Base-by-base conservation (phyloP, 2,888 invertebrate species). In the Argyra leucocephala region DNA sequence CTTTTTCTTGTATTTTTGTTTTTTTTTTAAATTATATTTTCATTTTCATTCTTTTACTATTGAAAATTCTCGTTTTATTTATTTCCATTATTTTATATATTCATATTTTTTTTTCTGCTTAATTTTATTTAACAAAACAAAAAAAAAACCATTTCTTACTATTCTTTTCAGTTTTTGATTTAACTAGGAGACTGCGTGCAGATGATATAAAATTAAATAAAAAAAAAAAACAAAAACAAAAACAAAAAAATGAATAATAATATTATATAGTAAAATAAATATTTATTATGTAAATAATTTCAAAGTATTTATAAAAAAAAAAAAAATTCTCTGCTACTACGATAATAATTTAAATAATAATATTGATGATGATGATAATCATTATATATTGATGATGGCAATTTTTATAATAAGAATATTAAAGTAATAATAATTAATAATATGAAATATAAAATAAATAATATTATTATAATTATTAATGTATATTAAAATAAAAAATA, bases 21-120 rank as follows among this genome's bases (percentile, higher is more conserved):
- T 59, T 67, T 63, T 64, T 60, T 66, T 59, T 61, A 21, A 65
- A 59, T 63, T 66, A 66, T 62, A 18, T 66, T 66, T 67, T 58
- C 5, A 6, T 4, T 26, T 26, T 26, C 7, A 6, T 4, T 26
- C 26, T 26, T 26, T 4, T 26, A 6, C 7, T 26, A 26, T n/a
- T n/a, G n/a, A n/a, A n/a, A n/a, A n/a, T n/a, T 66, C 31, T 31
- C 31, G 31, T 37, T 37, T 37, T 26, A 26, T 26, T 26, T 26
- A 6, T 26, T 37, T 37, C 12, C 5, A 37, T 37, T 63, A 66
- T 66, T 58, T 36, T 62, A n/a, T n/a, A n/a, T n/a, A n/a, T n/a
- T 69, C 62, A 69, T 66, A 64, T 65, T 65, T 64, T 65, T 67
- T 26, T 65, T 69, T 67, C 68, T 70, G 70, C 70, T 69, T 68